Percentiles rank a stretch among this genome's conserved stretches.
These are phyloP conservation scores for Calameuta pallipes DNA, from an alignment of 2,888 invertebrate genomes.

Conservation along the genomic window DNA sequence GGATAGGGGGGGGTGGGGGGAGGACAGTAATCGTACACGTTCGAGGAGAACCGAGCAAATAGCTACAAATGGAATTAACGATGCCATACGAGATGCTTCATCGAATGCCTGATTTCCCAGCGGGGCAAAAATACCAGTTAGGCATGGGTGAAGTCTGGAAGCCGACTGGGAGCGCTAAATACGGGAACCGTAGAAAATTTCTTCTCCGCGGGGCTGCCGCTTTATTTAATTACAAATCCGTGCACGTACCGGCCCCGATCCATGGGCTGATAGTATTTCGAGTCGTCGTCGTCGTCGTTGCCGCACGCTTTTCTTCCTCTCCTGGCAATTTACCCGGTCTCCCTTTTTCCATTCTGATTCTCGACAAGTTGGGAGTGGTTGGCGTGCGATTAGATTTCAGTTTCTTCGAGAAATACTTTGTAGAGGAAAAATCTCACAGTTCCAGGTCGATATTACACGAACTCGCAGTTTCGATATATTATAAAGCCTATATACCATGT, in stretches of 20 bases:
- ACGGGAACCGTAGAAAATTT: conserved; percentile 35
- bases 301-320: not conserved
- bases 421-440: not conserved
- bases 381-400: not conserved
- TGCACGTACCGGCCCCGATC: conserved; percentile 26
- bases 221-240: conserved; percentile 36
- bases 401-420: not conserved
- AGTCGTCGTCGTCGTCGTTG: not conserved
- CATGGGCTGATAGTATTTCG: not conserved
- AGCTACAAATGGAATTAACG: conserved; percentile 55
- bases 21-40: not conserved
- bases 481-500: not conserved
- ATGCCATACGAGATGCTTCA: conserved; percentile 43
- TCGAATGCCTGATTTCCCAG: conserved; percentile 57
- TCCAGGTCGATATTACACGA: not conserved
- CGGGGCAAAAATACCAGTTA: conserved; percentile 52
- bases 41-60: conserved; percentile 34
- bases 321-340: not conserved
- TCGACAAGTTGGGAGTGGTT: not conserved
- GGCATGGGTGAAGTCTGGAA: conserved; percentile 16
- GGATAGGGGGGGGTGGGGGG: not conserved
- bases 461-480: not conserved
- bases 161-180: conserved; percentile 21
- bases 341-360: not conserved
- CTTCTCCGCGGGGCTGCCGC: conserved; percentile 21